These are phyloP conservation scores for Pelecanoides urinatrix DNA, from an alignment of 2,113 vertebrate species.

Conservation along the genomic window DNA sequence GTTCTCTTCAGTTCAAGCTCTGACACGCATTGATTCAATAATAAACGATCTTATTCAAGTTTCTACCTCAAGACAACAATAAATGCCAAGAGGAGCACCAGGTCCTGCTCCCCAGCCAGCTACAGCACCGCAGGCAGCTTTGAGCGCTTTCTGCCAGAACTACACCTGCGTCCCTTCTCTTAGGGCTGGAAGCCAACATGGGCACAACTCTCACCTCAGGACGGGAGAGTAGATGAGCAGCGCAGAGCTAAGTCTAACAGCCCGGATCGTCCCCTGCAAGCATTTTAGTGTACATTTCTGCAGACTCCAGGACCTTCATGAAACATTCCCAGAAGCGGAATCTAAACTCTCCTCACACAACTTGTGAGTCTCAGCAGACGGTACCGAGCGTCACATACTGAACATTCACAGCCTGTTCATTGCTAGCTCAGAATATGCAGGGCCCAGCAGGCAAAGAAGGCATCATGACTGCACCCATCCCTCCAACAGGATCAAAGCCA, in stretches of 20 bases:
- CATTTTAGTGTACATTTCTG: not conserved
- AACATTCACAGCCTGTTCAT: rapidly evolving
- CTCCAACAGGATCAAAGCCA: not conserved
- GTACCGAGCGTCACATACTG: not conserved
- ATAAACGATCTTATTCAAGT: not conserved
- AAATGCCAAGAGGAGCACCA: not conserved
- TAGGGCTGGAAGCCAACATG: not conserved
- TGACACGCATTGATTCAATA: not conserved
- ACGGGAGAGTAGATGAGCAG: not conserved
- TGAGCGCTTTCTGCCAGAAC: not conserved
- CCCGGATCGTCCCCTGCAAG: not conserved
- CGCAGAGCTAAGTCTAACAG: not conserved
- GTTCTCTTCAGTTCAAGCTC: not conserved
- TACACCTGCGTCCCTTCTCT: not conserved
- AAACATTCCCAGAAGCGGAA: not conserved
- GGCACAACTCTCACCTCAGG: not conserved
- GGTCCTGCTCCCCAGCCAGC: not conserved
- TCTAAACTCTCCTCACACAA: not conserved
- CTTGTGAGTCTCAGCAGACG: not conserved
- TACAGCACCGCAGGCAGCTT: not conserved
- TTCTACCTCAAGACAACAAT: not conserved
- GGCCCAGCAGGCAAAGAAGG: not conserved
- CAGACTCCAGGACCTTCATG: not conserved
- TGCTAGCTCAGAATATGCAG: not conserved
- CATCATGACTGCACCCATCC: not conserved